Base-by-base conservation (phyloP, 23 tunicate species). In the Halocynthia roretzi region DNA sequence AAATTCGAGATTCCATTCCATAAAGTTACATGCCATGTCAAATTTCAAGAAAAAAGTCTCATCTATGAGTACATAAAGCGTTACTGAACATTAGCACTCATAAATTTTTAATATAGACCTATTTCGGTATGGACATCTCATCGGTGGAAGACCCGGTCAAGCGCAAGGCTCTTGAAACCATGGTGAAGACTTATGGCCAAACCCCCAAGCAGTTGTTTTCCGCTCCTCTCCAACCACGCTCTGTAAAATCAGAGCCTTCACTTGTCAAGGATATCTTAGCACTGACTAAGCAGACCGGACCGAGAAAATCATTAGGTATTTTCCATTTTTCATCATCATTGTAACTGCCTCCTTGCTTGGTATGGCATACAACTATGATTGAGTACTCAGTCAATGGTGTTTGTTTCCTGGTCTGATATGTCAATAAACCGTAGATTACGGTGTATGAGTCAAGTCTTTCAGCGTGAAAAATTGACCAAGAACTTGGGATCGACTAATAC, bases 141-240 rank as follows among this genome's bases (percentile, higher is more conserved):
- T 77, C 88, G 15, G 89, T 83, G 17, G 86, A 80, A 18, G 98
- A 93, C 54, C 94, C 98, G 0, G 90, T 93, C 50, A 87, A 87
- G 72, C 80, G 98, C 8, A 84, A 68, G 50, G 98, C 98, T 9
- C 72, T 93, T 64, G 94, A 93, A 78, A 93, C 98, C n/a, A 93
- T 93, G 98, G 86, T 93, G 67, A 93, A 93, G 69, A 93, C 98
- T 5, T 93, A 93, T 76, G 98, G 98, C 62, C 98, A 93, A 76
- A 93, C 98, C 58, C 98, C 98, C 17, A 93, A 87, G 66, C 82
- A 84, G 78, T 76, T 93, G 49, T 93, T 93, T 71, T 69, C 85
- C 31, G 8, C 64, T 7, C 98, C 98, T 7, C 98, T 87, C 53
- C 94, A 89, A 6, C 67, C 85, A 7, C 63, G 81, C 50, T 53